phyloP scores from a whole-genome alignment of 2,888 invertebrate species.

The Aspidiotus destructor region DNA sequence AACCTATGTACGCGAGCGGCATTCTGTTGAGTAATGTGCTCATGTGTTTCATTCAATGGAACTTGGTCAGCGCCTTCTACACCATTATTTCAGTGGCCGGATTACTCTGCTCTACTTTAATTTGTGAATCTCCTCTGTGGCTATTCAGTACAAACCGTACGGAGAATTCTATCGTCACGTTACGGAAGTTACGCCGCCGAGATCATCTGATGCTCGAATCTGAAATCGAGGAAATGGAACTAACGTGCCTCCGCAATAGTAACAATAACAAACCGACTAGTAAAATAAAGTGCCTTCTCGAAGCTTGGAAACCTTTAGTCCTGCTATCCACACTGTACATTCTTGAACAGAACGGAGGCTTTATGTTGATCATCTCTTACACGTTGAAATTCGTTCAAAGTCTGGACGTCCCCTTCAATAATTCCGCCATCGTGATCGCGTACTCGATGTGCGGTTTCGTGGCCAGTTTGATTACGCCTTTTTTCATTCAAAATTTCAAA shows the following conservation, averaged over 20 bases:
- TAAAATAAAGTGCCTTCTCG: neutral
- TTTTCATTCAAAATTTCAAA: slow-evolving; percentile 1
- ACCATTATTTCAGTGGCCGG: neutral
- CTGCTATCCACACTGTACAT: slow-evolving; percentile 8
- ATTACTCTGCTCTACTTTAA: neutral
- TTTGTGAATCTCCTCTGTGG: slow-evolving; percentile 22
- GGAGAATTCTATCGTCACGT: slow-evolving; percentile 10
- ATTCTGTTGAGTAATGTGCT: slow-evolving; percentile 8
- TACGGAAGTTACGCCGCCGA: slow-evolving; percentile 1
- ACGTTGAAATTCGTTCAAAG: slow-evolving; percentile 12
- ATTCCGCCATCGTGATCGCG: neutral
- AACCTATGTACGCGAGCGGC: slow-evolving; percentile 9
- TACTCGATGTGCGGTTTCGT: slow-evolving; percentile 14
- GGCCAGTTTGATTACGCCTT: slow-evolving; percentile 19
- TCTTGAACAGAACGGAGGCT: slow-evolving; percentile 11
- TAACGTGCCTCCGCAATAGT: neutral
- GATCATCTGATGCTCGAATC: neutral
- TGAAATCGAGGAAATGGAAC: slow-evolving; percentile 16
- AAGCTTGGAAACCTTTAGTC: slow-evolving; percentile 13
- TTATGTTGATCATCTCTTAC: slow-evolving; percentile 7
- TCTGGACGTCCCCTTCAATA: slow-evolving; percentile 12
- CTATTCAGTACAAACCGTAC: neutral
- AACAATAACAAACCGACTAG: slow-evolving; percentile 3
- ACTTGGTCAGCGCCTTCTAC: slow-evolving; percentile 1
- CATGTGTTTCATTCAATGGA: slow-evolving; percentile 14